Evolutionary conservation across 2,113 vertebrate species (phyloP).

Genomic region (Phrynosoma platyrhinos): DNA sequence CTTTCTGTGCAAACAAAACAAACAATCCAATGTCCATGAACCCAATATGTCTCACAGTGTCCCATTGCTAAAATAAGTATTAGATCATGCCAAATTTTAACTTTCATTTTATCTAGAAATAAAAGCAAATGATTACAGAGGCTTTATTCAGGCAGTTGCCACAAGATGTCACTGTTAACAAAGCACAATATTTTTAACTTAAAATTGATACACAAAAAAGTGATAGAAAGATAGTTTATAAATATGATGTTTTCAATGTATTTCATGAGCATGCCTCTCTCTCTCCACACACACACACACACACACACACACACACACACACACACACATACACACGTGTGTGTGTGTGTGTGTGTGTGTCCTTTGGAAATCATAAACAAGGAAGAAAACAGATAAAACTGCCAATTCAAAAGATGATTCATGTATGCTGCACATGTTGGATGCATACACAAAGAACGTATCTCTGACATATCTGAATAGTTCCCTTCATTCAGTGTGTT

Average conservation of each 20-base stretch:
- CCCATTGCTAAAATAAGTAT: not conserved
- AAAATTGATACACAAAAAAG: not conserved
- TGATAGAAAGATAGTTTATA: not conserved
- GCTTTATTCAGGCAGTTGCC: conserved; percentile 53
- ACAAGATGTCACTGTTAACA: conserved; percentile 79
- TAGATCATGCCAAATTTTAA: not conserved
- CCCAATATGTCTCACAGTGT: not conserved
- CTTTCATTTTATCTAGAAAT: not conserved
- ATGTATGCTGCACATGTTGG: not conserved
- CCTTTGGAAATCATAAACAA: conserved; percentile 8
- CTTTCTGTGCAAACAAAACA: conserved; percentile 4
- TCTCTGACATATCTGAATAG: not conserved
- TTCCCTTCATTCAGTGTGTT: not conserved
- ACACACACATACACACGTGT: no score
- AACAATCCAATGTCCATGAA: not conserved
- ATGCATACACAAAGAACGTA: not conserved
- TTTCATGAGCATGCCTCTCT: not conserved
- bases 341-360: not conserved
- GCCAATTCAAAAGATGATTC: not conserved
- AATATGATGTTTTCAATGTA: not conserved
- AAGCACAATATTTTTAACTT: conserved; percentile 15
- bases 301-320: no score
- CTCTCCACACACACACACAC: no score
- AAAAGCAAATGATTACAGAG: not conserved
- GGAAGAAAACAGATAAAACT: conserved; percentile 17